phyloP scores from a whole-genome alignment of 1,140 invertebrate species.

The Gonioctena quinquepunctata region DNA sequence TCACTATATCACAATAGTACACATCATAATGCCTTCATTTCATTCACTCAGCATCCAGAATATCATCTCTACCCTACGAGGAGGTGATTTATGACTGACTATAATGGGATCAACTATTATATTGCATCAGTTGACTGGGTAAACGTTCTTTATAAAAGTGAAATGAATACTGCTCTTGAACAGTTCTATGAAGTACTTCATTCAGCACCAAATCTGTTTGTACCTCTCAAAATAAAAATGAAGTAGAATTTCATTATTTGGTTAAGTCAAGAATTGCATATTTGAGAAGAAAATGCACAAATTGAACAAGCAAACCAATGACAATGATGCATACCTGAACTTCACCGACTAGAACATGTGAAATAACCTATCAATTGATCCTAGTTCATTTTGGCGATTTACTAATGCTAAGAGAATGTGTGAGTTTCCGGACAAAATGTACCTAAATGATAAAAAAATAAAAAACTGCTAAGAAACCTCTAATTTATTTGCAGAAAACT shows the following conservation, averaged over 20 bases:
- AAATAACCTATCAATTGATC: not conserved
- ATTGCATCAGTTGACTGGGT: not conserved
- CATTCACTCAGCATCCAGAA: not conserved
- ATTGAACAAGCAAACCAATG: not conserved
- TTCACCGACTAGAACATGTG: not conserved
- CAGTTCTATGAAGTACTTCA: not conserved
- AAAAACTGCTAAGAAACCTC: too few relatives aligned
- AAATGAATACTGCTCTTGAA: not conserved
- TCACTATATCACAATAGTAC: not conserved
- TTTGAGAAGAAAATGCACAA: not conserved
- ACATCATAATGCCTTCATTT: not conserved
- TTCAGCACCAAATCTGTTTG: not conserved
- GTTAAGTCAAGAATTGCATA: not conserved
- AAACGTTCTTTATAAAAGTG: not conserved
- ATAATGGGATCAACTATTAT: not conserved
- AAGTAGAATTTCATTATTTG: not conserved
- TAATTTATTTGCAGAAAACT: too few relatives aligned
- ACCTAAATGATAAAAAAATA: too few relatives aligned
- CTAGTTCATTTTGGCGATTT: not conserved
- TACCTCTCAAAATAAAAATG: not conserved
- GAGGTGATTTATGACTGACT: not conserved
- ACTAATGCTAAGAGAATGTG: too few relatives aligned
- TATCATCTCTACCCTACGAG: not conserved
- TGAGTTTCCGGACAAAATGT: too few relatives aligned
- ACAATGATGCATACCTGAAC: not conserved